These are phyloP conservation scores for Acanthaster planci DNA, from an alignment of 35 echinoderm and acorn worm species.

Conservation along the genomic window DNA sequence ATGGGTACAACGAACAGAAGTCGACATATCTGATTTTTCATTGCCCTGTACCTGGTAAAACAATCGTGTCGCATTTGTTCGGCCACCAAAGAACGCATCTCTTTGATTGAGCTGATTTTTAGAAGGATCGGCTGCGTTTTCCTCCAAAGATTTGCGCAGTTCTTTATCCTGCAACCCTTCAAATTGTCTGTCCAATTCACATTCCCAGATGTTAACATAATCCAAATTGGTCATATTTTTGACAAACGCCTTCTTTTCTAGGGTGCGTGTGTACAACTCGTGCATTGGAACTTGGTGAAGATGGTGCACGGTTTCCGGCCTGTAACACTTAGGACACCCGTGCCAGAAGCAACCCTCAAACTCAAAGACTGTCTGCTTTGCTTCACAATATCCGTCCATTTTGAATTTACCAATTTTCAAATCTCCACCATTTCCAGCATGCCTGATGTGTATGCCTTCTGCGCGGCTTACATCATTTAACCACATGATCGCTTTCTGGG, in stretches of 20 bases:
- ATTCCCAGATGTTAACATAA: conserved; percentile 46
- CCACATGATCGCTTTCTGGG: conserved; percentile 46
- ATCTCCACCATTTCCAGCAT: conserved; percentile 64
- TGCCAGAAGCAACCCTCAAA: conserved; percentile 54
- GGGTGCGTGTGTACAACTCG: conserved; percentile 27
- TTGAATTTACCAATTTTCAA: conserved; percentile 26
- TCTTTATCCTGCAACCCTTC: too few species aligned
- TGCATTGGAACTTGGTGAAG: background rate
- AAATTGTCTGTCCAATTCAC: too few species aligned
- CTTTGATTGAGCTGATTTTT: background rate
- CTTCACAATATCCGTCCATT: conserved; percentile 46
- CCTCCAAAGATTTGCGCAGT: too few species aligned
- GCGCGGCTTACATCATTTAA: conserved; percentile 5
- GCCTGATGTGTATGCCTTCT: conserved; percentile 42
- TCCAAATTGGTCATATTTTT: background rate
- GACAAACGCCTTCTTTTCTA: background rate
- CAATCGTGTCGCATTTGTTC: conserved; percentile 35
- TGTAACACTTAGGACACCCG: conserved; percentile 59
- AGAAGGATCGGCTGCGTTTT: background rate
- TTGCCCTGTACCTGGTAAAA: conserved; percentile 5
- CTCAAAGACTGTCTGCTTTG: conserved; percentile 23
- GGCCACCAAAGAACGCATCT: conserved; percentile 49
- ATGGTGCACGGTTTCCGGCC: conserved; percentile 22
- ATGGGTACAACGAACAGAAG: conserved; percentile 56
- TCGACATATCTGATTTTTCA: conserved; percentile 59